These are phyloP conservation scores for Gisinianus flammeolus DNA, from an alignment of 2,888 invertebrate species.

Conservation along the genomic window DNA sequence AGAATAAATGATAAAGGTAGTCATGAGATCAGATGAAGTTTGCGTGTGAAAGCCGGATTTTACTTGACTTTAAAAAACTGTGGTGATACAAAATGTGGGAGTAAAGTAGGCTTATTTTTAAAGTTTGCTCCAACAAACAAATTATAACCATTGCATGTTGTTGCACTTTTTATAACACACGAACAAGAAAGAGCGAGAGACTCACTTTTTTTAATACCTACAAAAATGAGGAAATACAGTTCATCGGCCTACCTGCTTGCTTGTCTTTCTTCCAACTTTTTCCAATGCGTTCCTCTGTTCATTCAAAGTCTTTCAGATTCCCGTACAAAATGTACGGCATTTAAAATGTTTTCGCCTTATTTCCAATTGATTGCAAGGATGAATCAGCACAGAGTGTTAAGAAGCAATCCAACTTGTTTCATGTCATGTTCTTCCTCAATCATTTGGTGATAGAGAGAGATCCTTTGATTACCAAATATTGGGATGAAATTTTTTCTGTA, in stretches of 20 bases:
- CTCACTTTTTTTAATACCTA: too few species aligned
- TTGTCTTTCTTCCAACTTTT: background rate
- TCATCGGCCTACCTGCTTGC: background rate
- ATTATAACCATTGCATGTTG: background rate
- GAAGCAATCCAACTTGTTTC: conserved; percentile 27
- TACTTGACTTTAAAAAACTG: too few species aligned
- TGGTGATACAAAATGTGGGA: too few species aligned
- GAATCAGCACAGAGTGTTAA: conserved; percentile 19
- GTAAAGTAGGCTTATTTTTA: background rate
- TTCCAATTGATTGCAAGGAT: conserved; percentile 12
- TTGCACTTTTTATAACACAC: background rate
- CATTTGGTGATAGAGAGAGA: conserved; percentile 36
- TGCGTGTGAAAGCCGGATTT: too few species aligned
- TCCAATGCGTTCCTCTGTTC: background rate
- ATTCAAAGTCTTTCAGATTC: conserved; percentile 5
- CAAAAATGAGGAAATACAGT: conserved; percentile 8
- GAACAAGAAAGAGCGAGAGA: too few species aligned
- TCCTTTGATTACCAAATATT: conserved; percentile 36
- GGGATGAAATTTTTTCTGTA: conserved; percentile 7
- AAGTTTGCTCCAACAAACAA: background rate
- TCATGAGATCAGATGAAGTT: background rate
- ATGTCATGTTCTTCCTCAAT: conserved; percentile 38
- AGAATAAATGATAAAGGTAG: background rate
- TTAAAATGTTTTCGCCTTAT: background rate
- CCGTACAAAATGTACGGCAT: background rate